These are phyloP conservation scores for Whitmania pigra DNA, from an alignment of 1,140 invertebrate genomes.

Conservation along the genomic window DNA sequence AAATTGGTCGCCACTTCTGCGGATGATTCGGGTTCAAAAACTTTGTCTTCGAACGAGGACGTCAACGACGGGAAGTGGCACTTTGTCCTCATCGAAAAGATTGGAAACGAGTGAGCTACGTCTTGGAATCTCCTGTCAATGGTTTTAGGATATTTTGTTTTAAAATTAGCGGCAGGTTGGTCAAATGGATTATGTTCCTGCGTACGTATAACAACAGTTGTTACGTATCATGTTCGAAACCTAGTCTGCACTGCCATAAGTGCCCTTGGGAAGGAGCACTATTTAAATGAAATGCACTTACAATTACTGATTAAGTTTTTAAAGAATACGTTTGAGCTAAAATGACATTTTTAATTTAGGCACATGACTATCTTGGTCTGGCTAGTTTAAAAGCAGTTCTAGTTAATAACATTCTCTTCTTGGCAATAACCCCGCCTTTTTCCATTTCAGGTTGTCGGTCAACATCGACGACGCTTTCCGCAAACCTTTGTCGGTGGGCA, in stretches of 20 bases:
- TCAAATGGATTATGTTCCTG: too few relatives aligned
- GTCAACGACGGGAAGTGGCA: slow-evolving; percentile 87
- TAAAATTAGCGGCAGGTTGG: too few relatives aligned
- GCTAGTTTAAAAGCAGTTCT: too few relatives aligned
- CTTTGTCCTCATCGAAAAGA: slow-evolving; percentile 65
- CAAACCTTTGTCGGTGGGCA: slow-evolving; percentile 55
- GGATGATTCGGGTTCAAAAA: slow-evolving; percentile 30
- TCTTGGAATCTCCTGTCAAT: not conserved
- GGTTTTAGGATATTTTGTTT: not conserved
- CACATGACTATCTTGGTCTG: too few relatives aligned
- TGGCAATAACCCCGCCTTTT: not conserved
- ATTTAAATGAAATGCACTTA: too few relatives aligned
- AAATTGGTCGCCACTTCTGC: slow-evolving; percentile 48
- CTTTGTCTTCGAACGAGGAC: slow-evolving; percentile 43
- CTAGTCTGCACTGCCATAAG: too few relatives aligned
- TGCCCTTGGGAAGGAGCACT: too few relatives aligned
- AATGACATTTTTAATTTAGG: not conserved
- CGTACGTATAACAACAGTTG: too few relatives aligned
- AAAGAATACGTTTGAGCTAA: not conserved
- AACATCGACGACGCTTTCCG: slow-evolving; percentile 36
- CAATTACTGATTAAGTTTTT: too few relatives aligned
- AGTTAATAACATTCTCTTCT: not conserved
- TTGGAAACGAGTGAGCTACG: slow-evolving; percentile 32
- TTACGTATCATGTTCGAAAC: too few relatives aligned
- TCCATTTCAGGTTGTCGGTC: not conserved